Percentiles rank a stretch among this genome's conserved stretches.
Evolutionary conservation across 1,140 invertebrate species (phyloP).

Genomic region (Hylyphantes graminicola): DNA sequence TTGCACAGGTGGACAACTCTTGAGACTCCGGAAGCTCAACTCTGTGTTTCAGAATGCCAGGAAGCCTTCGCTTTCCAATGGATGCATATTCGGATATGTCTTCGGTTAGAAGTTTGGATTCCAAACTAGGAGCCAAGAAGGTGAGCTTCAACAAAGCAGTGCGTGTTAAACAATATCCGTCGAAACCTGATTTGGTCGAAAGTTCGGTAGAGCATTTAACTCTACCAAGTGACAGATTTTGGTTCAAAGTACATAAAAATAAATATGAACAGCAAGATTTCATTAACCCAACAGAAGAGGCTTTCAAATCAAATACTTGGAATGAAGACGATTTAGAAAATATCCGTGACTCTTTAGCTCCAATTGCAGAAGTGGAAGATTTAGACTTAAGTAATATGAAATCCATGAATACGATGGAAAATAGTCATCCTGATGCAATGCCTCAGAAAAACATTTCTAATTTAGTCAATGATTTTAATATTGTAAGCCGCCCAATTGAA

Average conservation of each 20-base stretch:
- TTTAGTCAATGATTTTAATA: background rate
- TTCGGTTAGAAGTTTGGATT: slow-evolving; percentile 31
- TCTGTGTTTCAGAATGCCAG: slow-evolving; percentile 10
- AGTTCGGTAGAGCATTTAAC: slow-evolving; percentile 31
- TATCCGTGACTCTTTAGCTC: slow-evolving; percentile 36
- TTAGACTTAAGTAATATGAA: slow-evolving; percentile 1
- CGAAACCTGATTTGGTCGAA: slow-evolving; percentile 31
- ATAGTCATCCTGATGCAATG: slow-evolving; percentile 3
- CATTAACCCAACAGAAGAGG: background rate
- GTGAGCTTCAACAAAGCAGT: slow-evolving; percentile 50
- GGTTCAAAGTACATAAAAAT: slow-evolving; percentile 60
- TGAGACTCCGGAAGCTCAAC: too few species aligned
- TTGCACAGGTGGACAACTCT: too few species aligned
- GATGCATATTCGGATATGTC: slow-evolving; percentile 46
- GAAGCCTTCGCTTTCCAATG: slow-evolving; percentile 27
- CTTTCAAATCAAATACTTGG: background rate
- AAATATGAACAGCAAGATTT: background rate
- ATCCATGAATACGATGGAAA: background rate
- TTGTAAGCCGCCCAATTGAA: slow-evolving; percentile 21
- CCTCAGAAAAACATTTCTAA: background rate
- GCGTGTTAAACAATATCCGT: slow-evolving; percentile 45
- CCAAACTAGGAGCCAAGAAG: slow-evolving; percentile 34
- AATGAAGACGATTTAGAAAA: slow-evolving; percentile 31
- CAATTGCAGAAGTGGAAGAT: slow-evolving; percentile 52
- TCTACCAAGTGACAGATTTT: slow-evolving; percentile 53